Base-by-base conservation (phyloP, 2,113 vertebrate genomes). In the Halichoeres trimaculatus region DNA sequence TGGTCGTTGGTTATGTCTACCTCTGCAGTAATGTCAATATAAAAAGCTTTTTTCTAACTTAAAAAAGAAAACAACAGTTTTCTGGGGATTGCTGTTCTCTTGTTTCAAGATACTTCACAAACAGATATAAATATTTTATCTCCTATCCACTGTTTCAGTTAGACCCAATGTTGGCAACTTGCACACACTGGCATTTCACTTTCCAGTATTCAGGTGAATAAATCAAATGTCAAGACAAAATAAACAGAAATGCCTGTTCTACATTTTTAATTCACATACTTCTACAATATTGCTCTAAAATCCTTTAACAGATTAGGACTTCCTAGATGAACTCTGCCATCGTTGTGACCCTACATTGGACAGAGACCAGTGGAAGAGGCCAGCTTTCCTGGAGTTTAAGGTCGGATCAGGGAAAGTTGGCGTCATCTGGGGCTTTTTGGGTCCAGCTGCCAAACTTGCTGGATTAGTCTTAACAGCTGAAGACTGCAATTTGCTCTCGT, bases 401-500 rank as follows among this genome's bases (percentile, higher is more conserved):
- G 77, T 80, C 74, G 59, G 85, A 83, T 83, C 36, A 83, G 74
- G 71, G 58, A 75, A 61, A 52, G 70, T 78, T 56, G 8, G 63
- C 35, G 56, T 74, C 59, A 55, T 26, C 26, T 51, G 0, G 74
- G 36, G 70, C 70, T 74, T 87, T 86, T 84, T 52, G 72, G 67
- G 58, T 61, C 22, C 14, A 68, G 78, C 61, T 80, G 84, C 86
- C 85, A 85, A 78, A 76, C 78, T 73, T 10, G 72, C 74, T 82
- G 85, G 85, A 88, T 88, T 88, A 86, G 79, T 81, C 70, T 85
- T 77, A 90, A 78, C 85, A 84, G 87, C 84, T 86, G 76, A 85
- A 88, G 80, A 82, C 58, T n/a, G 24, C 79, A 71, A 71, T 88
- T 86, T 87, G 66, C 82, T 76, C 54, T 62, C 57, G 70, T 70